These are phyloP conservation scores for Alcedo atthis DNA, from an alignment of 2,797 vertebrate genomes.

Conservation along the genomic window DNA sequence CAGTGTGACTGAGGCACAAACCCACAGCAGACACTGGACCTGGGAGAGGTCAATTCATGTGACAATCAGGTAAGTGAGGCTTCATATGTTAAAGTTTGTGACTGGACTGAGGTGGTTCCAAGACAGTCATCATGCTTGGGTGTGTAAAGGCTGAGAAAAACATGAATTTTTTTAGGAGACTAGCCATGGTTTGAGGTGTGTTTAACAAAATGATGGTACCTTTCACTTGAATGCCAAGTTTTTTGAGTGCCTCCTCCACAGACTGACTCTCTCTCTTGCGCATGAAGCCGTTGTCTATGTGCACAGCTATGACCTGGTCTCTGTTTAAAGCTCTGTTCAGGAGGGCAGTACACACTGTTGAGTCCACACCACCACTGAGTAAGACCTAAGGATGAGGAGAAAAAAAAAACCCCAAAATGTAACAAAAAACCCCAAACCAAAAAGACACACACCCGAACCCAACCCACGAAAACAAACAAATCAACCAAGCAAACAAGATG, in stretches of 20 bases:
- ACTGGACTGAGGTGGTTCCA: accelerated
- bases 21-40: accelerated
- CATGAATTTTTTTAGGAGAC: accelerated
- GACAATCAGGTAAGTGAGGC: accelerated
- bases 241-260: constrained; percentile 96
- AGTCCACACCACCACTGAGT: constrained; percentile 97
- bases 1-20: background rate
- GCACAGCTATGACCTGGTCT: constrained; percentile 96
- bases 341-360: constrained; percentile 97
- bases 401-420: background rate
- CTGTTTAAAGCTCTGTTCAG: constrained; percentile 93
- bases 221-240: constrained; percentile 96
- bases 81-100: background rate
- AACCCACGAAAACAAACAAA: too few relatives aligned
- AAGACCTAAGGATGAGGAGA: constrained; percentile 82
- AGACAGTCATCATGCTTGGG: accelerated
- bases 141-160: accelerated
- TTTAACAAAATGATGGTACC: constrained; percentile 69
- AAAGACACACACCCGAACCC: too few relatives aligned
- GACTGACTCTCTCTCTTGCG: constrained; percentile 95
- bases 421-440: too few relatives aligned
- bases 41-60: accelerated
- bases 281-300: constrained; percentile 99
- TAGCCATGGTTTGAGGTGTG: accelerated
- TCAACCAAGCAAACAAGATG: too few relatives aligned